Base-by-base conservation (phyloP, 2,888 invertebrate species). In the Xestobium rufovillosum region DNA sequence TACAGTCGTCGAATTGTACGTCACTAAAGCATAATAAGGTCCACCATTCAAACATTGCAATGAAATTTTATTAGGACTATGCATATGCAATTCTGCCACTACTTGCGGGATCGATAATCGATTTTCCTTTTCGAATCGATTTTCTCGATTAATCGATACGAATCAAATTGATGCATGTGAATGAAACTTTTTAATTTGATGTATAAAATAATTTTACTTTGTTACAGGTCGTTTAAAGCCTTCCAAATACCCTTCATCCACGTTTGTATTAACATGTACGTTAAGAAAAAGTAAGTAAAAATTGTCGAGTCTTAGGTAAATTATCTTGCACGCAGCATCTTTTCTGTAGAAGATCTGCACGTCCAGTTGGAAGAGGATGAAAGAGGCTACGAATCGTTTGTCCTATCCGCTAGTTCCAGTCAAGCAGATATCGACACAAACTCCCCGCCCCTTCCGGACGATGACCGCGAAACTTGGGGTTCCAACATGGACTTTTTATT, bases 401-500 rank as follows among this genome's bases (percentile, higher is more conserved):
- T 63, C 10, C 49, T 64, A 26, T 65, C 65, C 14, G 57, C 63
- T 30, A 63, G 61, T 44, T 62, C 64, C 16, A 65, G 63, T 48
- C 63, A 63, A 46, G 61, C 56, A 3, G 64, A 65, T 48, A 56
- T 64, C 12, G 61, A 64, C 42, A 56, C 56, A 17, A 44, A 37
- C 31, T 47, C 49, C 30, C 50, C 51, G 13, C 31, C 25, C 28
- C 47, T 38, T 30, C 47, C 59, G 2, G 69, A 68, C 37, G 78
- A 78, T 42, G 75, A 75, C 2, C 67, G 86, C 9, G 86, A 86
- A 62, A 85, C 83, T 0, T 87, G 86, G 86, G 78, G 78, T 11
- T 83, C 83, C 4, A 84, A 84, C 34, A 79, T 80, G 0, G 86
- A 87, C 62, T 86, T 87, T 59, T 71, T 87, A 8, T 71, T 87